These are phyloP conservation scores for Sycophila sp. DNA, from an alignment of 1,140 invertebrate species.

Conservation along the genomic window DNA sequence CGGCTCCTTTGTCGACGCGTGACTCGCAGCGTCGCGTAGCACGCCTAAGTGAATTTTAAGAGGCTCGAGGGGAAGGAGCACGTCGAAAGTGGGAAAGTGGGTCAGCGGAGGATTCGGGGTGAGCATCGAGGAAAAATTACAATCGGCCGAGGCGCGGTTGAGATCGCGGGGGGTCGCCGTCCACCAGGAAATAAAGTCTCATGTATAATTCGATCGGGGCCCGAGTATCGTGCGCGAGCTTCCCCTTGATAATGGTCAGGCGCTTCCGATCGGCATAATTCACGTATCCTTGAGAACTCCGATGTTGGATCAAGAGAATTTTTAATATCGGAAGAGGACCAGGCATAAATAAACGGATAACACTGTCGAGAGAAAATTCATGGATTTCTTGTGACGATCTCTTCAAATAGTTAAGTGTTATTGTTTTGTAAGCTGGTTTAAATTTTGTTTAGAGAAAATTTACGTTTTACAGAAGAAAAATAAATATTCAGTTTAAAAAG, in stretches of 20 bases:
- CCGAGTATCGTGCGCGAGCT: constrained; percentile 1
- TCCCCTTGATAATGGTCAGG: constrained; percentile 12
- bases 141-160: not conserved
- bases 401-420: no score
- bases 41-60: not conserved
- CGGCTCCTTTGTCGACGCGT: not conserved
- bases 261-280: constrained; percentile 6
- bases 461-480: no score
- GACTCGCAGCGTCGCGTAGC: not conserved
- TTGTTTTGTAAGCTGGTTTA: no score
- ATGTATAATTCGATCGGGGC: constrained; percentile 11
- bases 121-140: not conserved
- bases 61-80: not conserved
- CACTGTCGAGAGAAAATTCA: not conserved
- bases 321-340: not conserved
- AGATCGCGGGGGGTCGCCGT: not conserved
- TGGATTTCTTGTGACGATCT: not conserved
- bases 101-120: not conserved
- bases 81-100: not conserved
- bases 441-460: no score
- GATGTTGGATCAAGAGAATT: not conserved
- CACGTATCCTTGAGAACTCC: not conserved
- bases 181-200: constrained; percentile 8
- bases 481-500: no score
- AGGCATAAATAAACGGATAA: not conserved